A percentile compares a stretch with the other conserved stretches of the same genome.
Evolutionary conservation across 2,888 invertebrate genomes (phyloP).

Genomic region (Autographa gamma): DNA sequence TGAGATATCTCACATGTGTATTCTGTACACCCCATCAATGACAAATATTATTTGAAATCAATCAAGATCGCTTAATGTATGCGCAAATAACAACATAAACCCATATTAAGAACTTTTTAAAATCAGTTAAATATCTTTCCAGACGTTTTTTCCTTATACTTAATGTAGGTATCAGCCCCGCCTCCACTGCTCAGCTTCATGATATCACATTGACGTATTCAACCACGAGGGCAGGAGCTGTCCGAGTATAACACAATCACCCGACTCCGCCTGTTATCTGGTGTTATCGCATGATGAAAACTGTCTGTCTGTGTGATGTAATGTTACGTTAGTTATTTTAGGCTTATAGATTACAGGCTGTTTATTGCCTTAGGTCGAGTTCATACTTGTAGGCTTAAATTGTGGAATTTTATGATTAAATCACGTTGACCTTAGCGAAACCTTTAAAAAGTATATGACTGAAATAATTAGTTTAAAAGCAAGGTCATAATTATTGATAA

Average conservation of each 20-base stretch:
- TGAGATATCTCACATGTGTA: no score
- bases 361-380: not conserved
- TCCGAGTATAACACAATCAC: not conserved
- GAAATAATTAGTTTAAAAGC: no score
- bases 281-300: slow-evolving; percentile 4
- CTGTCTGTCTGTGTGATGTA: not conserved
- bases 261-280: not conserved
- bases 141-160: not conserved
- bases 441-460: no score
- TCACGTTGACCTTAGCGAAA: no score
- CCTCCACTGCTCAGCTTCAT: not conserved
- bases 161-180: not conserved
- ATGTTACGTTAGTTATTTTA: not conserved
- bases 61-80: no score
- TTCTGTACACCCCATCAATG: no score
- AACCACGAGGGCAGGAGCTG: not conserved
- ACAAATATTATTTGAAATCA: no score
- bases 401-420: no score
- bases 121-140: no score
- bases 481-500: no score
- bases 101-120: no score
- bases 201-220: not conserved
- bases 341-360: not conserved
- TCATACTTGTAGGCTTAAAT: not conserved
- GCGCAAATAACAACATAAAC: no score